These are phyloP conservation scores for Channallabes apus DNA, from an alignment of 2,797 vertebrate genomes.

Conservation along the genomic window DNA sequence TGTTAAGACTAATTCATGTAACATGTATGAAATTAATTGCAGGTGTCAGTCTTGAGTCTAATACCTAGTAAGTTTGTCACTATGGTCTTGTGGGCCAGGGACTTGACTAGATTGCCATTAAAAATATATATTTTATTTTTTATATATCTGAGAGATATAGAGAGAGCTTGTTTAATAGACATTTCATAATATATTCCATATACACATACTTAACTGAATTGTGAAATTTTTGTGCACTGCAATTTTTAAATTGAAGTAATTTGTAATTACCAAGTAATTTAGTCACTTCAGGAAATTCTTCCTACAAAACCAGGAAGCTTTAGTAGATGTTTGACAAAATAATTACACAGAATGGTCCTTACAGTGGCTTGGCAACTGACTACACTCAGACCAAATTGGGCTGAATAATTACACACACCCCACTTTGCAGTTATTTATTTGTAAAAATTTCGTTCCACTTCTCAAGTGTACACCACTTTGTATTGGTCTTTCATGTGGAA, in stretches of 20 bases:
- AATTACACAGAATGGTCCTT: too few species aligned
- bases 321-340: too few species aligned
- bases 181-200: not conserved
- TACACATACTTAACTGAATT: too few species aligned
- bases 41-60: not conserved
- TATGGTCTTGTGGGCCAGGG: not conserved
- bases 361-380: too few species aligned
- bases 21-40: not conserved
- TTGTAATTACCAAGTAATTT: conserved; percentile 21
- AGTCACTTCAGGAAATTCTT: conserved; percentile 30
- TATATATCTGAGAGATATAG: not conserved
- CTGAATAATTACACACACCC: too few species aligned
- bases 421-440: too few species aligned
- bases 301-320: not conserved
- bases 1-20: not conserved
- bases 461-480: too few species aligned
- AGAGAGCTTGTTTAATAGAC: not conserved
- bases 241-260: too few species aligned
- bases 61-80: not conserved
- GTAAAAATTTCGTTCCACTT: too few species aligned
- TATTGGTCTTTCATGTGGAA: too few species aligned
- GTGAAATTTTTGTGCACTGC: too few species aligned
- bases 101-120: not conserved
- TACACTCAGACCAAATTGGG: too few species aligned
- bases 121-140: not conserved